phyloP scores from a whole-genome alignment of 2,888 invertebrate species.

The Opisthograptis luteolata region DNA sequence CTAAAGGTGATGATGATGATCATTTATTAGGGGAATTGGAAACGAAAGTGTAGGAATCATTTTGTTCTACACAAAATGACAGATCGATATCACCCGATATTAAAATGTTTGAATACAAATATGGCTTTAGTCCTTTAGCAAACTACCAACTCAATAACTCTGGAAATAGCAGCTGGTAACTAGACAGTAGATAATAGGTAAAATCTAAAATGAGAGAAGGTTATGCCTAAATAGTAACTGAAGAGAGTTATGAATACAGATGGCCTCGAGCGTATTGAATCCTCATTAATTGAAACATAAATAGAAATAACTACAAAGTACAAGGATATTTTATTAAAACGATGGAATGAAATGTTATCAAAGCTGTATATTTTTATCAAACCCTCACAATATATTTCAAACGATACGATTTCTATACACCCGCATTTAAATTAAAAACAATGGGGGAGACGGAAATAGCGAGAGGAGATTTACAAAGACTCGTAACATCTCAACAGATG shows the following conservation, averaged over 20 bases:
- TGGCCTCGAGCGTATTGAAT: not conserved
- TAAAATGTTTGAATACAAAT: too few species aligned
- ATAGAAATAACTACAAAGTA: not conserved
- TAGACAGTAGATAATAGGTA: not conserved
- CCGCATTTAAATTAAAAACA: conserved; percentile 21
- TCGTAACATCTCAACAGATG: conserved; percentile 7
- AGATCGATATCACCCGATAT: too few species aligned
- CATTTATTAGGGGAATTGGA: too few species aligned
- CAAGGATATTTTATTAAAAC: not conserved
- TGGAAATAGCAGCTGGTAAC: too few species aligned
- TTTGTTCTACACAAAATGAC: too few species aligned
- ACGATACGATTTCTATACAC: conserved; percentile 10
- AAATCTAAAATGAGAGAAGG: too few species aligned
- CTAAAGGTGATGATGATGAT: too few species aligned
- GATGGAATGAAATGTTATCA: not conserved
- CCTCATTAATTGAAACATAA: conserved; percentile 3
- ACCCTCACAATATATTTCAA: conserved; percentile 4
- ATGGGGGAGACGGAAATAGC: conserved; percentile 21
- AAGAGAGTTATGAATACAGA: too few species aligned
- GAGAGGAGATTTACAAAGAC: conserved; percentile 19
- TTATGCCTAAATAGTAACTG: too few species aligned
- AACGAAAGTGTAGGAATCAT: too few species aligned
- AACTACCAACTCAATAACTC: too few species aligned
- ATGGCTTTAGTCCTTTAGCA: too few species aligned
- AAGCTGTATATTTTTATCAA: conserved; percentile 11